These are phyloP conservation scores for Gibbula magus DNA, from an alignment of 2,888 invertebrate genomes.

Conservation along the genomic window DNA sequence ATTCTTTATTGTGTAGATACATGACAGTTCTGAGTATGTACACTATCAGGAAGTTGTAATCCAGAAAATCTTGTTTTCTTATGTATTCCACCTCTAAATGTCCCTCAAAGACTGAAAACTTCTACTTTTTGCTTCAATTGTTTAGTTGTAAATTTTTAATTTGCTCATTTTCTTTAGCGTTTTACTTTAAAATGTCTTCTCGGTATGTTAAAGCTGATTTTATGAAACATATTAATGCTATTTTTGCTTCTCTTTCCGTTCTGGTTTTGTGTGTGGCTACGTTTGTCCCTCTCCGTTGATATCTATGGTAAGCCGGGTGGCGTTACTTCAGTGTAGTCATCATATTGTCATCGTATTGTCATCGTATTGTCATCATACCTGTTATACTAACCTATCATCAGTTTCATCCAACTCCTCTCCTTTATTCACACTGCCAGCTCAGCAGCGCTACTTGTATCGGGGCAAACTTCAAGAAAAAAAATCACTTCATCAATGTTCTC, in stretches of 20 bases:
- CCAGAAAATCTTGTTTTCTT: no score
- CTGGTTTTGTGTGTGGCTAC: background rate
- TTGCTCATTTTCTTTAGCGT: background rate
- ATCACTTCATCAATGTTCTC: no score
- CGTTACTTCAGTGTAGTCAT: background rate
- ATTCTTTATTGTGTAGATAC: no score
- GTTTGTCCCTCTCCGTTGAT: background rate
- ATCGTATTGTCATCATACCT: background rate
- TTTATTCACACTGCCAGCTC: no score
- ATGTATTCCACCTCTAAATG: no score
- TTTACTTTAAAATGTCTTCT: background rate
- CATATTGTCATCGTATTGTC: background rate
- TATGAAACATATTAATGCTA: background rate
- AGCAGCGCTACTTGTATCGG: no score
- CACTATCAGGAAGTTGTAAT: no score
- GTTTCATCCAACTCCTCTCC: background rate
- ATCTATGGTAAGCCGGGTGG: background rate
- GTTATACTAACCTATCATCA: background rate
- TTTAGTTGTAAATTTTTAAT: background rate
- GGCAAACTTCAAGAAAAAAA: no score
- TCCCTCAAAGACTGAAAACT: no score
- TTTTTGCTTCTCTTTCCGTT: constrained; percentile 6
- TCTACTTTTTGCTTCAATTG: background rate
- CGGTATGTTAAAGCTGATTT: background rate
- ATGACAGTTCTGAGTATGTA: no score